Conservation (phyloP, 1,140 invertebrate genomes). For the Heliconius nattereri region DNA sequence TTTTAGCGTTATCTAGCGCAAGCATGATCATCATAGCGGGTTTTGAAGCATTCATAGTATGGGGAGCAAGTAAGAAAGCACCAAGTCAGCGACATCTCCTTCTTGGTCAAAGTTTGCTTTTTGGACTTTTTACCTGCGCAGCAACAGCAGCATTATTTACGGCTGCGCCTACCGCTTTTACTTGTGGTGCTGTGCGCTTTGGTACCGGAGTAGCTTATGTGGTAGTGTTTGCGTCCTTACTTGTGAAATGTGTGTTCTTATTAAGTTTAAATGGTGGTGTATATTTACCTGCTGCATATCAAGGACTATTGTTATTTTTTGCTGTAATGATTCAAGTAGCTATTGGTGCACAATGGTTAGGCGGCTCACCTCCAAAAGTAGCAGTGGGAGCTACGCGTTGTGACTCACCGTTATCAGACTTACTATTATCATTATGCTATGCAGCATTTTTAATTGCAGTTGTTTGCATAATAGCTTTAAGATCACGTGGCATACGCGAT, state of each 20-base stretch:
- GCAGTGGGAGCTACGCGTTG: slow-evolving; percentile 80
- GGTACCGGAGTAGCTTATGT: slow-evolving; percentile 93
- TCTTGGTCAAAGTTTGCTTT: slow-evolving; percentile 93
- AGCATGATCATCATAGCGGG: slow-evolving; percentile 90
- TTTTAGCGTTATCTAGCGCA: slow-evolving; percentile 89
- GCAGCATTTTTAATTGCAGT: slow-evolving; percentile 91
- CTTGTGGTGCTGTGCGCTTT: slow-evolving; percentile 92
- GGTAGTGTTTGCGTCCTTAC: slow-evolving; percentile 93
- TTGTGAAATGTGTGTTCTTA: slow-evolving; percentile 97
- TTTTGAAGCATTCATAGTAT: slow-evolving; percentile 95
- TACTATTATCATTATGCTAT: slow-evolving; percentile 91
- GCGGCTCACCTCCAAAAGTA: slow-evolving; percentile 85
- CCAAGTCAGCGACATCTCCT: slow-evolving; percentile 93
- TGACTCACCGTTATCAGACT: slow-evolving; percentile 85
- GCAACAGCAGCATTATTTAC: slow-evolving; percentile 90
- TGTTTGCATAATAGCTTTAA: slow-evolving; percentile 91
- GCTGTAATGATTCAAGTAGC: slow-evolving; percentile 94
- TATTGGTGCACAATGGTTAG: slow-evolving; percentile 93
- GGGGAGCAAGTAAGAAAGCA: slow-evolving; percentile 91
- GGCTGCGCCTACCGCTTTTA: slow-evolving; percentile 88
- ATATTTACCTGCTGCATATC: slow-evolving; percentile 95
- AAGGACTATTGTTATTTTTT: slow-evolving; percentile 94
- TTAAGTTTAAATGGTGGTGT: slow-evolving; percentile 95
- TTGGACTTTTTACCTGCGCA: slow-evolving; percentile 92
- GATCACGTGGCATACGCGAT: slow-evolving; percentile 93